Conservation (phyloP, 2,888 invertebrate genomes). For the Myopa tessellatipennis region DNA sequence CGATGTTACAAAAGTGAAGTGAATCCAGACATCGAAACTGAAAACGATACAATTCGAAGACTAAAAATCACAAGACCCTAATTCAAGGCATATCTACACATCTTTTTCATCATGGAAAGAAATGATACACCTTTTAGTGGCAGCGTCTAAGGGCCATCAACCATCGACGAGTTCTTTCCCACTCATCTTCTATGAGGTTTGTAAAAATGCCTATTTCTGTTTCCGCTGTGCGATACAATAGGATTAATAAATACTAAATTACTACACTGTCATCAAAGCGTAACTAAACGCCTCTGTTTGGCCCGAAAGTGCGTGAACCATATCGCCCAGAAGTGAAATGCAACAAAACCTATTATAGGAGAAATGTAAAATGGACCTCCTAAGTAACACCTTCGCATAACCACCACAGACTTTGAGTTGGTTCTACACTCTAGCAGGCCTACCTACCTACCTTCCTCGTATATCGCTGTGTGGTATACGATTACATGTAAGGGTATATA, state of each 20-base stretch:
- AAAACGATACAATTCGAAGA: too few relatives aligned
- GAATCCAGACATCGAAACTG: too few relatives aligned
- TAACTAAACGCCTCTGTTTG: slow-evolving; percentile 66
- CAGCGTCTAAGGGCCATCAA: not conserved
- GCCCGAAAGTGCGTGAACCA: slow-evolving; percentile 62
- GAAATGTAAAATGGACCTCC: slow-evolving; percentile 58
- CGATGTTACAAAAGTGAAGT: too few relatives aligned
- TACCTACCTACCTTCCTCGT: not conserved
- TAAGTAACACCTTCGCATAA: slow-evolving; percentile 41
- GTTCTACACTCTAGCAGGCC: not conserved
- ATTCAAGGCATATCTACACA: slow-evolving; percentile 4
- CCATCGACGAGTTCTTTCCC: slow-evolving; percentile 18
- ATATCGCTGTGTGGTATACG: not conserved
- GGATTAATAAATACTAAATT: slow-evolving; percentile 42
- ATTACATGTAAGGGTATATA: not conserved
- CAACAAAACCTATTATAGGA: slow-evolving; percentile 47
- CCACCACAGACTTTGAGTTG: not conserved
- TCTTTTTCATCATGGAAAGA: not conserved
- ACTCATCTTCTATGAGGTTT: slow-evolving; percentile 9
- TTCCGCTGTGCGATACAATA: not conserved
- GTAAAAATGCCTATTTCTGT: not conserved
- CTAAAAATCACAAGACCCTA: not conserved
- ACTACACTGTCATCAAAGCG: slow-evolving; percentile 68
- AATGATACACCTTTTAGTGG: slow-evolving; percentile 24
- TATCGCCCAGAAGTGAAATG: slow-evolving; percentile 53